These are phyloP conservation scores for Lepidurus packardi DNA, from an alignment of 1,140 invertebrate genomes.

Conservation along the genomic window DNA sequence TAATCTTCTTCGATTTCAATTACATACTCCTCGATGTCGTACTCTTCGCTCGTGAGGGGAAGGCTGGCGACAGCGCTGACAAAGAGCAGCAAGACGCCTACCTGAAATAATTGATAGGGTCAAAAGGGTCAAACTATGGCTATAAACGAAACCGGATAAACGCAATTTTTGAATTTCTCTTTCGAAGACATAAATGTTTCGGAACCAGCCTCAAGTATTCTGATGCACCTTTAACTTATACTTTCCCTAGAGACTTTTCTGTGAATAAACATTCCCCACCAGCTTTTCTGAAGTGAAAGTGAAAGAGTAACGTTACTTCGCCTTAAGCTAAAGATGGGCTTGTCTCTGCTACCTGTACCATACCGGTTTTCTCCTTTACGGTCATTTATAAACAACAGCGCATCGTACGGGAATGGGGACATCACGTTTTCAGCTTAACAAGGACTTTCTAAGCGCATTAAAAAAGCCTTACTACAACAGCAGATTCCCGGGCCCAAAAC, in stretches of 20 bases:
- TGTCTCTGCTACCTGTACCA: not conserved
- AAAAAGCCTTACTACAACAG: not conserved
- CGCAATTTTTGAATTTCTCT: not conserved
- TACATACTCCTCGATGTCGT: not conserved
- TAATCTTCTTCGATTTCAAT: constrained; percentile 10
- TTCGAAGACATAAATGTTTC: not conserved
- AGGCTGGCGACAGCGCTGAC: not conserved
- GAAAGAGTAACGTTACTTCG: not conserved
- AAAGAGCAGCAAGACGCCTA: not conserved
- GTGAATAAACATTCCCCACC: not conserved
- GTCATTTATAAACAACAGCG: constrained; percentile 8
- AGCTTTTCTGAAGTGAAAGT: not conserved
- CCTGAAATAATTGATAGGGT: not conserved
- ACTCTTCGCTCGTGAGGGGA: not conserved
- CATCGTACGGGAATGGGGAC: constrained; percentile 6
- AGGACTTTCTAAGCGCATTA: constrained; percentile 12
- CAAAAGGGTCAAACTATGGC: not conserved
- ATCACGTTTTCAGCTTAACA: not conserved
- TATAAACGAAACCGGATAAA: not conserved
- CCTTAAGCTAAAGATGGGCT: not conserved
- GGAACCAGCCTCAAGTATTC: too few species aligned
- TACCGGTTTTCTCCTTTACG: not conserved
- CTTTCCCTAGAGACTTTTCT: not conserved
- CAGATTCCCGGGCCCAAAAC: not conserved
- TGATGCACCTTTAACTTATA: not conserved